Percentiles rank a stretch among this genome's conserved stretches.
Evolutionary conservation across 2,113 vertebrate species (phyloP).

Genomic region (Tonatia bakeri): DNA sequence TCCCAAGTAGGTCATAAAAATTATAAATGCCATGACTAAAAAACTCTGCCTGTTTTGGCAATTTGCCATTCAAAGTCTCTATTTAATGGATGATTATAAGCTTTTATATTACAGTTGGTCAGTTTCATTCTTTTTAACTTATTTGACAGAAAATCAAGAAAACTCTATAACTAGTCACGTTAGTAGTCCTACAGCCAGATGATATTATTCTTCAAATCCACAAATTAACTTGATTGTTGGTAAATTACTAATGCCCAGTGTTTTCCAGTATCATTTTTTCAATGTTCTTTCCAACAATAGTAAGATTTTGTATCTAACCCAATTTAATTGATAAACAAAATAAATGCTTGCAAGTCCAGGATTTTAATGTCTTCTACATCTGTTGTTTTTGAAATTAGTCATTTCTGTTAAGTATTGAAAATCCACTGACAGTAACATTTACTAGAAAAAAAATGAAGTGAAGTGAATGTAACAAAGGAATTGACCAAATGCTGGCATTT

Average conservation of each 20-base stretch:
- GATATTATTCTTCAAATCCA: slow-evolving; percentile 14
- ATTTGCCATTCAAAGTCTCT: slow-evolving; percentile 12
- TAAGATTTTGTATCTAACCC: not conserved
- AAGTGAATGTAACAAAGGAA: slow-evolving; percentile 35
- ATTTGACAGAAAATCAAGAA: not conserved
- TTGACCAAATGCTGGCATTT: slow-evolving; percentile 16
- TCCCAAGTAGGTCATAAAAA: slow-evolving; percentile 33
- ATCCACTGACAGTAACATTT: not conserved
- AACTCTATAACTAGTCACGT: not conserved
- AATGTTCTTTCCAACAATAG: not conserved
- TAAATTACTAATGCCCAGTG: not conserved
- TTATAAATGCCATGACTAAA: slow-evolving; percentile 41
- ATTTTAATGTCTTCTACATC: slow-evolving; percentile 41
- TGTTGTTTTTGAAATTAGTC: slow-evolving; percentile 41
- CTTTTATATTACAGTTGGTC: slow-evolving; percentile 40
- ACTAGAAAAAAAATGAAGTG: slow-evolving; percentile 1
- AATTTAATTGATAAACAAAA: slow-evolving; percentile 5
- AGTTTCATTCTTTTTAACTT: slow-evolving; percentile 35
- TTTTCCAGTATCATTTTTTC: not conserved
- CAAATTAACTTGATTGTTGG: not conserved
- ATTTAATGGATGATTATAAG: slow-evolving; percentile 42
- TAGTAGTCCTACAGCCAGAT: not conserved
- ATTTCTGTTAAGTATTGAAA: slow-evolving; percentile 62
- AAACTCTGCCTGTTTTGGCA: not conserved
- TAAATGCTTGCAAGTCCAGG: not conserved